phyloP scores from a whole-genome alignment of 1,140 invertebrate genomes.

The Zaprionus davidi region DNA sequence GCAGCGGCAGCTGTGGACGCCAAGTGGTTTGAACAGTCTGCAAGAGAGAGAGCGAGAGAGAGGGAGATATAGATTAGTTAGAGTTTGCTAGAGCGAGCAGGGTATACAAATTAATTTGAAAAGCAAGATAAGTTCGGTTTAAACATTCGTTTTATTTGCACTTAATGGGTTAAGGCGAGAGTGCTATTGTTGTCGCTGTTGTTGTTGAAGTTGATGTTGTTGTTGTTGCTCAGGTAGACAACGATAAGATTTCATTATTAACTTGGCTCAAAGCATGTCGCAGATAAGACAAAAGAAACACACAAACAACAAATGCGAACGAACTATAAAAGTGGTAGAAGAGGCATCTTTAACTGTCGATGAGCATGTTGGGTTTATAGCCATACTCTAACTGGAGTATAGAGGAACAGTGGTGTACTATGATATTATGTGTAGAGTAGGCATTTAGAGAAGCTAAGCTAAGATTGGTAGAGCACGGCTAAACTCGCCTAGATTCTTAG shows the following conservation, averaged over 20 bases:
- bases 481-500: accelerated
- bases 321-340: constrained; percentile 84
- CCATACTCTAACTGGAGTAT: neutral
- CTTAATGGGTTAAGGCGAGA: constrained; percentile 35
- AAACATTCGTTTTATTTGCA: constrained; percentile 65
- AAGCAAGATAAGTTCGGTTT: constrained; percentile 53
- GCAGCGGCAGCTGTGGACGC: constrained; percentile 82
- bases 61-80: constrained; percentile 53
- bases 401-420: neutral
- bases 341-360: neutral
- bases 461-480: accelerated
- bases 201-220: neutral
- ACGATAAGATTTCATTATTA: constrained; percentile 66
- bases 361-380: constrained; percentile 9
- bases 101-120: neutral
- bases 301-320: constrained; percentile 67
- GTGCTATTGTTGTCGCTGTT: neutral
- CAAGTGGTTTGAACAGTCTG: constrained; percentile 84
- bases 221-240: constrained; percentile 11
- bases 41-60: constrained; percentile 25
- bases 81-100: neutral
- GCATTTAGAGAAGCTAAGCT: neutral
- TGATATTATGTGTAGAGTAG: neutral
- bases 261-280: constrained; percentile 38
- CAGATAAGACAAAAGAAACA: constrained; percentile 20